phyloP scores from a whole-genome alignment of 2,888 invertebrate species.

The Pristionchus arcanus region DNA sequence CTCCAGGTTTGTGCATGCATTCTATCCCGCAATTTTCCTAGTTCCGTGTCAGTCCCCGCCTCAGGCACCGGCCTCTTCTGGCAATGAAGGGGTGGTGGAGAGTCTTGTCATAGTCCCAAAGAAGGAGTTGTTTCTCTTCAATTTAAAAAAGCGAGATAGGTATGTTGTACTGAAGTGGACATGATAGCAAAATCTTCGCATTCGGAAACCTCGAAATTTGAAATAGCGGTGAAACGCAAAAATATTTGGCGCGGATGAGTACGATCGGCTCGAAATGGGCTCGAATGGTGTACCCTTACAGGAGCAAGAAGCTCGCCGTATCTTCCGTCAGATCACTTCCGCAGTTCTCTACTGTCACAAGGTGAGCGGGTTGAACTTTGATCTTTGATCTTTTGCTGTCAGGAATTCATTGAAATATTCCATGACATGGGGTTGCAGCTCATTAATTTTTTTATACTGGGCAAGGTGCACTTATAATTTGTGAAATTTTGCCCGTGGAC shows the following conservation, averaged over 20 bases:
- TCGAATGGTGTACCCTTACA: constrained; percentile 84
- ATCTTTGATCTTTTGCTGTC: not conserved
- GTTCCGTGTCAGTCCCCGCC: too few species aligned
- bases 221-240: not conserved
- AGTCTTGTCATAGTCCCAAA: too few species aligned
- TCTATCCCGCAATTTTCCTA: not conserved
- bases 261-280: not conserved
- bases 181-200: not conserved
- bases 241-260: not conserved
- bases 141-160: too few species aligned
- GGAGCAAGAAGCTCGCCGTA: constrained; percentile 94
- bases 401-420: too few species aligned
- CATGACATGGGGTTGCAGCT: too few species aligned
- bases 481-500: too few species aligned
- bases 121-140: too few species aligned
- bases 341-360: constrained; percentile 98
- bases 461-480: not conserved
- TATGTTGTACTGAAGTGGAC: too few species aligned
- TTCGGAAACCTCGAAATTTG: not conserved
- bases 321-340: constrained; percentile 96
- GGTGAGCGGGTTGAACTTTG: constrained; percentile 78
- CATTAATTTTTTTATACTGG: not conserved
- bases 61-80: too few species aligned
- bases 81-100: too few species aligned
- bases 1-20: not conserved